A percentile compares a stretch with the other conserved stretches of the same genome.
phyloP scores from a whole-genome alignment of 2,113 vertebrate genomes.

The Diadophis punctatus region DNA sequence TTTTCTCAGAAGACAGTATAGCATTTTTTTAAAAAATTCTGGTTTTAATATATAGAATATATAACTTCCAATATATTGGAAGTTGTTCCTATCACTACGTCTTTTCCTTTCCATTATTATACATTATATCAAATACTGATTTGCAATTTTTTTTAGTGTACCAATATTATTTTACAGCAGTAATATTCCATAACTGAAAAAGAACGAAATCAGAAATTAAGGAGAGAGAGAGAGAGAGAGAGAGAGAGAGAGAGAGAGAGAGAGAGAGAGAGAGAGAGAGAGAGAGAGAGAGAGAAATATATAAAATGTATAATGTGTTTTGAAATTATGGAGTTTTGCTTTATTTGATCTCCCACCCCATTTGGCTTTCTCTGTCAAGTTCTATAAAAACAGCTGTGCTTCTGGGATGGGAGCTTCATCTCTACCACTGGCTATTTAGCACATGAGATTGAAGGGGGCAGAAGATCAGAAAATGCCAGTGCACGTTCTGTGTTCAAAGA shows the following conservation, averaged over 20 bases:
- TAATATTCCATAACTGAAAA: neutral
- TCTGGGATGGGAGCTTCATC: neutral
- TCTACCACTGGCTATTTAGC: neutral
- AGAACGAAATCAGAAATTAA: neutral
- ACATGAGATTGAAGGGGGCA: neutral
- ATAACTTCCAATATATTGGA: neutral
- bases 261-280: no score
- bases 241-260: no score
- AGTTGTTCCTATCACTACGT: neutral
- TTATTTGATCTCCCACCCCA: neutral
- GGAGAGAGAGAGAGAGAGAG: neutral
- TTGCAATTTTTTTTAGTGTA: neutral
- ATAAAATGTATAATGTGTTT: neutral
- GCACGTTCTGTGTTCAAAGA: neutral
- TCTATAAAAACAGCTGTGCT: neutral
- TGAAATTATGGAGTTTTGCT: neutral
- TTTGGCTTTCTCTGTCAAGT: neutral
- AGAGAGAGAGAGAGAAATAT: no score
- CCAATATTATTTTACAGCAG: neutral
- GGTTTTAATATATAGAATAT: neutral
- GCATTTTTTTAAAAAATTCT: neutral
- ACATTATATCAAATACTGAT: neutral
- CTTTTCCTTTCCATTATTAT: neutral
- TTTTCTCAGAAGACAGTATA: neutral
- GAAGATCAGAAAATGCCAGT: neutral